Base-by-base conservation (phyloP, 2,113 vertebrate genomes). In the Ploceus nigricollis region DNA sequence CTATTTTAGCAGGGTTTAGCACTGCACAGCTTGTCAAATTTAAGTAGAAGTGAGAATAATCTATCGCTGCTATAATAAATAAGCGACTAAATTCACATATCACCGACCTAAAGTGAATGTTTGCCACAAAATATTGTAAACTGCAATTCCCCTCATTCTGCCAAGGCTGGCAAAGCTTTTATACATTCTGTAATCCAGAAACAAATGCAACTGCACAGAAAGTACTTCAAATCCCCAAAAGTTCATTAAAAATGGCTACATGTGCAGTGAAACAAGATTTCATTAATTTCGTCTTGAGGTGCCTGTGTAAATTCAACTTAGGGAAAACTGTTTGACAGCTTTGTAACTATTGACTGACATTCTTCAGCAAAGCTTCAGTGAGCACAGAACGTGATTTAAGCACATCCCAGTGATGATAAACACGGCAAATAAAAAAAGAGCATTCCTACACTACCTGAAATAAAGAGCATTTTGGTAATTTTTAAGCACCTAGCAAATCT, bases 1-100 rank as follows among this genome's bases (percentile, higher is more conserved):
- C 93, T 90, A 96, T 97, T 98, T 98, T 98, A 98, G 97, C 93
- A 97, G 97, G 96, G 95, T 95, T 98, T 97, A 97, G 95, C 86
- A 97, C 93, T 87, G 92, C 7, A 16, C 77, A 96, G 75, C 94
- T 96, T 98, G 96, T 98, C 97, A 97, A 96, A 96, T 95, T 96
- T 94, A 88, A 95, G 91, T 42, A 92, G 68, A 95, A 97, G 84
- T 94, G 77, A 94, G 68, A 91, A 90, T 76, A 95, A 93, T 93
- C 88, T 96, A 96, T 83, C 69, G 35, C 39, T 85, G 64, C 68
- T 95, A 58, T 35, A 90, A 96, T 77, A 95, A 96, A 92, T 89
- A 90, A 95, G 81, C 16, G 0, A 94, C n/a, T 75, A 93, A 90
- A 93, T 80, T 92, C 82, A 70, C 61, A 61, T 86, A 94, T 81